phyloP scores from a whole-genome alignment of 2,797 vertebrate species.

The Chelonia mydas region DNA sequence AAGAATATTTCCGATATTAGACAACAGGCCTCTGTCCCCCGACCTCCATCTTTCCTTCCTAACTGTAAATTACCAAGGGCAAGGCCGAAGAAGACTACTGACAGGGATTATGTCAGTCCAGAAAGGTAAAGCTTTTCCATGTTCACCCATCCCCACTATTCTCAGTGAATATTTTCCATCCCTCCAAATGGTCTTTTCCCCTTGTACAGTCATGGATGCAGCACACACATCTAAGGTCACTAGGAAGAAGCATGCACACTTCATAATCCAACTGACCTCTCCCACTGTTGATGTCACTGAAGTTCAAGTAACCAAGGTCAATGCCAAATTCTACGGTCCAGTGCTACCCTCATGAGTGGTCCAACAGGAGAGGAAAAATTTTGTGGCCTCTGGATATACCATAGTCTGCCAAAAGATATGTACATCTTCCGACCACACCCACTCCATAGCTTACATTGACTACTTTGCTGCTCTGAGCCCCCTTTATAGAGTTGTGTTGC shows the following conservation, averaged over 20 bases:
- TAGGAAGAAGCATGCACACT: not conserved
- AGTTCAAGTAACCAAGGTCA: not conserved
- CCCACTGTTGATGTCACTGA: not conserved
- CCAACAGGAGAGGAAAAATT: no score
- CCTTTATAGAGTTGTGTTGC: not conserved
- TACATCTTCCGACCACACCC: no score
- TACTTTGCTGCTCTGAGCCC: not conserved
- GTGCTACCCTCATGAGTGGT: no score
- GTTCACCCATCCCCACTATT: not conserved
- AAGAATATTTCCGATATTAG: not conserved
- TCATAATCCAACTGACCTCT: not conserved
- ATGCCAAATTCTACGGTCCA: not conserved
- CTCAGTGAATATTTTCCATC: not conserved
- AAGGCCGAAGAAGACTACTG: not conserved
- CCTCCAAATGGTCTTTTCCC: not conserved
- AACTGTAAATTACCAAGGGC: not conserved
- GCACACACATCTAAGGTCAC: not conserved
- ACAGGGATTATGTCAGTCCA: not conserved
- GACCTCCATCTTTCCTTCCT: not conserved
- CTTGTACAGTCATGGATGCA: fast-evolving
- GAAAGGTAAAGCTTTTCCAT: not conserved
- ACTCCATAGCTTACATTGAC: no score
- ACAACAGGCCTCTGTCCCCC: not conserved
- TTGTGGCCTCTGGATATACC: no score
- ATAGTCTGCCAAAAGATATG: no score